Evolutionary conservation across 2,113 vertebrate genomes (phyloP), one percentile per base, ranked within the genome.

Genomic region (Notothenia coriiceps): DNA sequence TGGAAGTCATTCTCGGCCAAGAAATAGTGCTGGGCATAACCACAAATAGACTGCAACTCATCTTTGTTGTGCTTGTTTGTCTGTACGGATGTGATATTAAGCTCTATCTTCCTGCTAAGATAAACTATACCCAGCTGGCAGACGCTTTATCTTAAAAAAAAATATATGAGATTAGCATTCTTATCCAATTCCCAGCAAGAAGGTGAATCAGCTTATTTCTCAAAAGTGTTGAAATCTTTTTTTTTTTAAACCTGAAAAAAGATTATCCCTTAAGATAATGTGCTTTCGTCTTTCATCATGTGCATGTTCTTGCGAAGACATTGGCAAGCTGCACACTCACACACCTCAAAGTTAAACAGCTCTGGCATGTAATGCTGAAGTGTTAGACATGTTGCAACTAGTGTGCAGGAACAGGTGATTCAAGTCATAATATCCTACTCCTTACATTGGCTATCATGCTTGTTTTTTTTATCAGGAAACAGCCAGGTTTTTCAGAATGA

Each of bases 331-430:
- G 3, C 18, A 56, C 25, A 47, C 6, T 10, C 52, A 60, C 77
- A 75, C 66, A 84, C 65, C 60, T 35, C 33, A 14, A 13, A 71
- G n/a, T 22, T 44, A 15, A 65, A 83, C 33, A 73, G 47, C 52
- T 72, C 20, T 74, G 86, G 70, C 68, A 84, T 90, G 71, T 49
- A 10, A 20, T 40, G 50, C n/a, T 18, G 13, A 81, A 25, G 59
- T n/a, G n/a, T 56, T 11, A 51, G 63, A 69, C 91, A 73, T 85
- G 91, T 91, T 75, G 50, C 0, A 4, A 89, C 89, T 72, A 9
- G 86, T 69, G 35, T 0, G 9, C 18, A 46, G 18, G n/a, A 74
- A 20, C 61, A 86, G 60, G 65, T 82, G 64, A 70, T 71, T 20
- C 64, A 56, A 1, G 14, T n/a, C 18, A 12, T 12, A 2, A 14